phyloP scores from a whole-genome alignment of 2,113 vertebrate species.

The Clinocottus analis region DNA sequence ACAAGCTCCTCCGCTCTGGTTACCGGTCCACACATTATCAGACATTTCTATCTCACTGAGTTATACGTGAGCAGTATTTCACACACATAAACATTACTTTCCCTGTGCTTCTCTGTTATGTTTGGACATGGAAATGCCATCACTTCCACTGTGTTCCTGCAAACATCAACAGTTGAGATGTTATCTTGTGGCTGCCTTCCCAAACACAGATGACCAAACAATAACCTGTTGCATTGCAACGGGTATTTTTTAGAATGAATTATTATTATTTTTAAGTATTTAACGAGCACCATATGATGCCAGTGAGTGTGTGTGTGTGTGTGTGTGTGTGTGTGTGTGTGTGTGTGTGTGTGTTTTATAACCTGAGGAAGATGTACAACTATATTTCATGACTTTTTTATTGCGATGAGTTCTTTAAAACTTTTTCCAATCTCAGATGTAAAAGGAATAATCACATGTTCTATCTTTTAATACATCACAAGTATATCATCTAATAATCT shows the following conservation, averaged over 20 bases:
- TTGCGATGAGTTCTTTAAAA: neutral
- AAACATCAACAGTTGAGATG: constrained; percentile 55
- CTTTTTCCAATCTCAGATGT: neutral
- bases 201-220: constrained; percentile 33
- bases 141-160: constrained; percentile 29
- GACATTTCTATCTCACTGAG: constrained; percentile 14
- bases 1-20: neutral
- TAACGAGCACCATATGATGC: constrained; percentile 28
- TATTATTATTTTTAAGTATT: constrained; percentile 15
- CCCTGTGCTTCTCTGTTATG: neutral
- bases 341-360: neutral
- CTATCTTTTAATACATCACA: neutral
- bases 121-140: constrained; percentile 14
- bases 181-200: constrained; percentile 27
- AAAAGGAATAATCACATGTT: neutral
- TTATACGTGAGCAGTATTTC: constrained; percentile 11
- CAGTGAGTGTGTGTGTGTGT: neutral
- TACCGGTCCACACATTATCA: constrained; percentile 8
- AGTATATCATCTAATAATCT: neutral
- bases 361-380: neutral
- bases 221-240: constrained; percentile 16
- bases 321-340: neutral
- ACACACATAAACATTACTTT: constrained; percentile 32
- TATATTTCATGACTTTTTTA: neutral
- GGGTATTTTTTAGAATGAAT: neutral